These are phyloP conservation scores for Coptodon rendalli DNA, from an alignment of 2,113 vertebrate genomes.

Conservation along the genomic window DNA sequence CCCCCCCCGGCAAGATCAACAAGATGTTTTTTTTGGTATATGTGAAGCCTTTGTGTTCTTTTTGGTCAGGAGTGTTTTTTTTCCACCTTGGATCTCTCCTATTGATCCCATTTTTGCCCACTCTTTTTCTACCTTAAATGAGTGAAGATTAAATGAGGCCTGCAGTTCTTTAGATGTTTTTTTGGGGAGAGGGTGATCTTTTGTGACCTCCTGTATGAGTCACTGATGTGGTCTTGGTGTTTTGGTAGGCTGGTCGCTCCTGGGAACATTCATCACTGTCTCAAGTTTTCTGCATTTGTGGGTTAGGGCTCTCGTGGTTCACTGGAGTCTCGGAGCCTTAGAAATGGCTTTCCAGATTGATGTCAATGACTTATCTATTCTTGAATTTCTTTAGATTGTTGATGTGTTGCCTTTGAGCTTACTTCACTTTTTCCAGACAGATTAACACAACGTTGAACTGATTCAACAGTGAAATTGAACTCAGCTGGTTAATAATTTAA, in stretches of 20 bases:
- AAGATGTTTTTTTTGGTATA: background rate
- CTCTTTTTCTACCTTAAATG: background rate
- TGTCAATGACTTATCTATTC: background rate
- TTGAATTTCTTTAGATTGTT: background rate
- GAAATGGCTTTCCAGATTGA: background rate
- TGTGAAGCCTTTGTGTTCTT: background rate
- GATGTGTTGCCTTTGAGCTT: background rate
- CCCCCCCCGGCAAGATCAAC: background rate
- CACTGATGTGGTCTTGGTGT: too few relatives aligned
- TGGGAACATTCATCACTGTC: background rate
- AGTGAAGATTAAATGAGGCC: too few relatives aligned
- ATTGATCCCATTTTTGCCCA: background rate
- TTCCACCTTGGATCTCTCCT: background rate
- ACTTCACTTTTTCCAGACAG: background rate
- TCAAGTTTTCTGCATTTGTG: background rate
- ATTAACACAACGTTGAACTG: too few relatives aligned
- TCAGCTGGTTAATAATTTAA: background rate
- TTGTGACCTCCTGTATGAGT: background rate
- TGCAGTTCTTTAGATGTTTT: background rate
- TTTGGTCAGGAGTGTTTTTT: background rate
- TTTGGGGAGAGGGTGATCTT: background rate
- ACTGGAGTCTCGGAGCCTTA: background rate
- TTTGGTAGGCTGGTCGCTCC: background rate
- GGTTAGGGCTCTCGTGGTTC: background rate
- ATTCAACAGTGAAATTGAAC: background rate